Evolutionary conservation across 2,113 vertebrate species (phyloP).

Genomic region (Cyanocitta stelleri): DNA sequence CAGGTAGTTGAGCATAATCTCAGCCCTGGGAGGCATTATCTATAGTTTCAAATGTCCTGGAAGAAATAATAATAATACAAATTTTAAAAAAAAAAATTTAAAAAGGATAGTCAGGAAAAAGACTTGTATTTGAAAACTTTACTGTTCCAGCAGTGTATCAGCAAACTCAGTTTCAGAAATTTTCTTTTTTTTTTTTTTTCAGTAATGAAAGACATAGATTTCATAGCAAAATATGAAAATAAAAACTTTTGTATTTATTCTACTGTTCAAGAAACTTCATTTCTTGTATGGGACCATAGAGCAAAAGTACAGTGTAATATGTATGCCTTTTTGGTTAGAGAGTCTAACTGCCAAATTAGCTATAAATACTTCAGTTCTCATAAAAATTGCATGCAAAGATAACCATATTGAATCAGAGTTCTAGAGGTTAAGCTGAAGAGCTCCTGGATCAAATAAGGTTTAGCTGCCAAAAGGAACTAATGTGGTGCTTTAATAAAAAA

Average conservation of each 20-base stretch:
- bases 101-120: not conserved
- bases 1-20: slow-evolving; percentile 65
- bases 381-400: not conserved
- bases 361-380: not conserved
- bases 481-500: not conserved
- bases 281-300: not conserved
- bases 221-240: not conserved
- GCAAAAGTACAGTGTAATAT: not conserved
- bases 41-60: slow-evolving; percentile 38
- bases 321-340: not conserved
- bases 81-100: not conserved
- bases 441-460: not conserved
- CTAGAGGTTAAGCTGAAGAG: not conserved
- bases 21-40: slow-evolving; percentile 53
- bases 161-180: not conserved
- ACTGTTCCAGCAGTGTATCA: not conserved
- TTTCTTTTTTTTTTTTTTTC: not conserved
- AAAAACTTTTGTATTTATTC: not conserved
- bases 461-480: not conserved
- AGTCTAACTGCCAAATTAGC: not conserved
- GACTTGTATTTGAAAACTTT: not conserved
- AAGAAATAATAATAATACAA: not conserved
- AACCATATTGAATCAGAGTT: not conserved
- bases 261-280: not conserved
- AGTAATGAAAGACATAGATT: not conserved